Percentiles rank a stretch among this genome's conserved stretches.
These are phyloP conservation scores for Macrophya alboannulata DNA, from an alignment of 2,888 invertebrate genomes.

Conservation along the genomic window DNA sequence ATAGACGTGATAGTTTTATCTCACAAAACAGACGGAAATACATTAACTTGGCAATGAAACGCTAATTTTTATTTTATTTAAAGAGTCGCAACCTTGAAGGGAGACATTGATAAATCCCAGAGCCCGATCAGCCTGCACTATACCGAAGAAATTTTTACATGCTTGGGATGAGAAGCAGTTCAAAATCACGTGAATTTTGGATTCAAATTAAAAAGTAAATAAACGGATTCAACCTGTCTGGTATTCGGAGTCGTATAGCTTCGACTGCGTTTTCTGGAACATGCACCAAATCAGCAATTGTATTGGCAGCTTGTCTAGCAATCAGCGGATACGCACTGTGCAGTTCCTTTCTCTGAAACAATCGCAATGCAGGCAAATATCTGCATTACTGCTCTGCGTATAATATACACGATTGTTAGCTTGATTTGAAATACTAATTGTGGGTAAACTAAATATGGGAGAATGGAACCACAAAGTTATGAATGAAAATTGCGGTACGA, in stretches of 20 bases:
- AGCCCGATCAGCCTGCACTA: background rate
- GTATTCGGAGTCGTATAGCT: constrained; percentile 77
- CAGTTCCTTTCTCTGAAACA: constrained; percentile 77
- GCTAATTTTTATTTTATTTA: background rate
- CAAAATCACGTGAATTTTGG: background rate
- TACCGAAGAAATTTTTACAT: background rate
- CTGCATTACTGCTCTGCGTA: background rate
- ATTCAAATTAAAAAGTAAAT: background rate
- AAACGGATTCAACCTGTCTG: constrained; percentile 73
- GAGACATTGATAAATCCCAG: background rate
- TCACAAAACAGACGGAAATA: constrained; percentile 19
- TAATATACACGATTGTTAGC: background rate
- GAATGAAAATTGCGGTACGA: background rate
- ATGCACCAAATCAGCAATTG: constrained; percentile 78
- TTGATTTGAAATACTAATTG: background rate
- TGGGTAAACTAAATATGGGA: background rate
- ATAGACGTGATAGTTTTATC: constrained; percentile 21
- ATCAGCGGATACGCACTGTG: constrained; percentile 73
- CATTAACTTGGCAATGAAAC: background rate
- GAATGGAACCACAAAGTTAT: background rate
- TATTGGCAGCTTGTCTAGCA: constrained; percentile 78
- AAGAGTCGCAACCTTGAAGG: background rate
- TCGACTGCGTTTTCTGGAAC: constrained; percentile 80
- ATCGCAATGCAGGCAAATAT: constrained; percentile 5
- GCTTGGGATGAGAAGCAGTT: background rate